Evolutionary conservation across 2,113 vertebrate genomes (phyloP).

Genomic region (Neopipo cinnamomea): DNA sequence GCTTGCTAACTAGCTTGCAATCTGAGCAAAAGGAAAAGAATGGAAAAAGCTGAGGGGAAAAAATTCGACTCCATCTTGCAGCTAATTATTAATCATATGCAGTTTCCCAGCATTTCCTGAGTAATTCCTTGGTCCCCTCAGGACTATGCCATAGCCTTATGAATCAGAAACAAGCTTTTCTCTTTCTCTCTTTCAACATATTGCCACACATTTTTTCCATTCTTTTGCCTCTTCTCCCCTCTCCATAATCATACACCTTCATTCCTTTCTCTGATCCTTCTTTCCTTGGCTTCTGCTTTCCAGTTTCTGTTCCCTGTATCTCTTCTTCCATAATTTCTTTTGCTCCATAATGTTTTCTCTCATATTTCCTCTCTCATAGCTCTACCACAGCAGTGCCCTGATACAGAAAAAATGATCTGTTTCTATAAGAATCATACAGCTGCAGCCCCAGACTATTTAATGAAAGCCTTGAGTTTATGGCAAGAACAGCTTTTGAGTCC

Average conservation of each 20-base stretch:
- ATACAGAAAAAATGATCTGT: conserved; percentile 29
- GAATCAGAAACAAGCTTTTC: conserved; percentile 2
- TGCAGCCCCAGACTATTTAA: conserved; percentile 53
- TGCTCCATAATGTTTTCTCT: neutral
- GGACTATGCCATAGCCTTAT: neutral
- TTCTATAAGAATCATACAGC: conserved; percentile 37
- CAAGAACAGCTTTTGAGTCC: conserved; percentile 31
- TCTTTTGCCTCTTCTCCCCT: neutral
- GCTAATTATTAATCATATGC: conserved; percentile 23
- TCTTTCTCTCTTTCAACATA: neutral
- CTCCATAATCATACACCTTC: neutral
- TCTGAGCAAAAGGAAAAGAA: neutral
- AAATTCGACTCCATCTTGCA: neutral
- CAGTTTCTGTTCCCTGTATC: neutral
- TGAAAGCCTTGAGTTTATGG: conserved; percentile 23
- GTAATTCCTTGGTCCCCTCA: neutral
- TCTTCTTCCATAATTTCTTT: neutral
- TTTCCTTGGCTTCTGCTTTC: neutral
- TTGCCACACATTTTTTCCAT: neutral
- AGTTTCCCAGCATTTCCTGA: neutral
- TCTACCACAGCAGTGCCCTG: neutral
- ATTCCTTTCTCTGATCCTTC: neutral
- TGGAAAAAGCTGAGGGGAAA: neutral
- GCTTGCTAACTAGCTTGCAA: neutral
- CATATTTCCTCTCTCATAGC: neutral